Evolutionary conservation across 2,797 vertebrate species (phyloP).

Genomic region (Protosalanx chinensis): DNA sequence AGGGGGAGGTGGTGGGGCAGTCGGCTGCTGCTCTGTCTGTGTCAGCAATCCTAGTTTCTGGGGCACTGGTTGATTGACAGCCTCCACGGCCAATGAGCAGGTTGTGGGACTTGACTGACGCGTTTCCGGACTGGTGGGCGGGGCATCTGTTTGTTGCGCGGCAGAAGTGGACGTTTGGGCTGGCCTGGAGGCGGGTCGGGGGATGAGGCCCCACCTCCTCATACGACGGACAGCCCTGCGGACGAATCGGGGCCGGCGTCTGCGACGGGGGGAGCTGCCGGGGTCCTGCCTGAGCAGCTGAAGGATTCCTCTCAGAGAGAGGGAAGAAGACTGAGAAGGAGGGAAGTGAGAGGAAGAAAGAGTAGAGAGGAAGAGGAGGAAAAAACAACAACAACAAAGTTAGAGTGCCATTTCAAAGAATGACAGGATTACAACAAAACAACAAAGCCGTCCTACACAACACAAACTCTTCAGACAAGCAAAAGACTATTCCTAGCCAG

Average conservation of each 20-base stretch:
- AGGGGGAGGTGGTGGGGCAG: conserved; percentile 9
- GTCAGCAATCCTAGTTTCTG: conserved; percentile 67
- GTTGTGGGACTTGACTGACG: conserved; percentile 44
- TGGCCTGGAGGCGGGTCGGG: conserved; percentile 64
- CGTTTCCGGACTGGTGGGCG: conserved; percentile 48
- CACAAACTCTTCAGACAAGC: background rate
- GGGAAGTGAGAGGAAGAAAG: background rate
- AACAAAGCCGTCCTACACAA: background rate
- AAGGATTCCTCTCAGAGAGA: conserved; percentile 77
- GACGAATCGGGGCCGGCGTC: conserved; percentile 73
- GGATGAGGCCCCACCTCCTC: conserved; percentile 77
- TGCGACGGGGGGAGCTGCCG: conserved; percentile 65
- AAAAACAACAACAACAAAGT: background rate
- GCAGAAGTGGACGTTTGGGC: conserved; percentile 54
- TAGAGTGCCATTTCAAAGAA: too few species aligned
- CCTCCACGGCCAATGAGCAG: conserved; percentile 62
- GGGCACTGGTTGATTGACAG: conserved; percentile 65
- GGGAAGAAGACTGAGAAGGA: conserved; percentile 64
- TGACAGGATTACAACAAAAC: too few species aligned
- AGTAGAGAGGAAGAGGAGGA: background rate
- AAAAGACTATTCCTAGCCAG: conserved; percentile 1
- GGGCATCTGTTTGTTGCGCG: conserved; percentile 60
- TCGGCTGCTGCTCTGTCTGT: conserved; percentile 51
- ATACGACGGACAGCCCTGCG: conserved; percentile 74
- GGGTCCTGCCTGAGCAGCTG: conserved; percentile 79